phyloP scores from a whole-genome alignment of 1,140 invertebrate genomes.

The Scylla paramamosain region DNA sequence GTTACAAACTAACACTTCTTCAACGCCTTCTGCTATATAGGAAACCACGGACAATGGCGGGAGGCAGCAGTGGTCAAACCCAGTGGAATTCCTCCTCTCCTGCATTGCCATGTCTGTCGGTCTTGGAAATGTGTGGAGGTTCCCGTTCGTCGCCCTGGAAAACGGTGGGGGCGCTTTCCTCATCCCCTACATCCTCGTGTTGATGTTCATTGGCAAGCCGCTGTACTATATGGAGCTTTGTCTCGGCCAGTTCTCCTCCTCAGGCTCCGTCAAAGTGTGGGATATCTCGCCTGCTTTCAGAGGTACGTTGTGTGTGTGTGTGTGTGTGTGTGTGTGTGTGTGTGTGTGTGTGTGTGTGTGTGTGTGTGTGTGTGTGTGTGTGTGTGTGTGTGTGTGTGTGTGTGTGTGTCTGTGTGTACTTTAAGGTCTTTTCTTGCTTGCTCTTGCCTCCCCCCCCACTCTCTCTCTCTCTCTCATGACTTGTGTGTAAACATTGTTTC shows the following conservation, averaged over 20 bases:
- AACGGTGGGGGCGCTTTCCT: conserved; percentile 82
- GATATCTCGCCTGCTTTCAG: conserved; percentile 77
- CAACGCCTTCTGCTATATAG: background rate
- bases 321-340: background rate
- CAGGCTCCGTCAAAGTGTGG: conserved; percentile 77
- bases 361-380: background rate
- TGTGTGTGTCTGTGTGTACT: too few relatives aligned
- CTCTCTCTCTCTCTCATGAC: too few relatives aligned
- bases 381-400: background rate
- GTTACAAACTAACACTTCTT: background rate
- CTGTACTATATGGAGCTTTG: conserved; percentile 78
- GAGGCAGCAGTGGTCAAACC: conserved; percentile 78
- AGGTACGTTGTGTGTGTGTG: conserved; percentile 75
- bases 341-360: background rate
- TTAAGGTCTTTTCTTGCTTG: background rate
- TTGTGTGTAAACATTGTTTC: too few relatives aligned
- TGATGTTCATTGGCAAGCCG: conserved; percentile 82
- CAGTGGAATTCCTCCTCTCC: conserved; percentile 80
- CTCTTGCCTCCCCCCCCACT: background rate
- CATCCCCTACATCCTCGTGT: conserved; percentile 83
- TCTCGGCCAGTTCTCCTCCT: conserved; percentile 77
- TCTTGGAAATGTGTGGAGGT: conserved; percentile 82
- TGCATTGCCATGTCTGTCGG: conserved; percentile 82
- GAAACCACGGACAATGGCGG: background rate
- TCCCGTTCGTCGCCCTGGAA: conserved; percentile 81